Conservation (phyloP, 2,797 vertebrate species). For the Phataginus tetradactyla region DNA sequence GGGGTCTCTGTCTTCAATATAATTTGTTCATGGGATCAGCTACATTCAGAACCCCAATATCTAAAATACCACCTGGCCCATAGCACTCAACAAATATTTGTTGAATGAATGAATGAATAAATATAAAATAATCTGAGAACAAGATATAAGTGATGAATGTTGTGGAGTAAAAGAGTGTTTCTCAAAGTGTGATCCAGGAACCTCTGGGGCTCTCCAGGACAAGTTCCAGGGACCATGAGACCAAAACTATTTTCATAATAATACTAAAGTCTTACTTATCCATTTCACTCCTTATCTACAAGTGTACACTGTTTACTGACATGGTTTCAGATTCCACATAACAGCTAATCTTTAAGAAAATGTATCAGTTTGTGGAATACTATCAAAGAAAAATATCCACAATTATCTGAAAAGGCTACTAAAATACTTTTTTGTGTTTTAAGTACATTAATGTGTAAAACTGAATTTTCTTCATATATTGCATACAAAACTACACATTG, state of each 20-base stretch:
- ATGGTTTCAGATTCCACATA: neutral
- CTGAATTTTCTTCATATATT: neutral
- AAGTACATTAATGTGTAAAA: neutral
- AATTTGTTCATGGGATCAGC: neutral
- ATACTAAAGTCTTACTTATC: neutral
- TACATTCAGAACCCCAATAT: neutral
- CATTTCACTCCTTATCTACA: neutral
- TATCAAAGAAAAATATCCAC: neutral
- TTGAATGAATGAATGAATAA: neutral
- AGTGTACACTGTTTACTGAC: neutral
- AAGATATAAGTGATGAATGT: neutral
- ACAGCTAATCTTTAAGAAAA: neutral
- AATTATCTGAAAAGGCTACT: neutral
- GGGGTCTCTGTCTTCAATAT: neutral
- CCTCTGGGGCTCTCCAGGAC: neutral
- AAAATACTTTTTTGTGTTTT: slow-evolving; percentile 11
- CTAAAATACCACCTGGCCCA: neutral
- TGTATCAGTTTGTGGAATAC: neutral
- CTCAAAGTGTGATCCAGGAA: neutral
- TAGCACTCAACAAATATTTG: neutral
- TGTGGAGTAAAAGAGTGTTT: neutral
- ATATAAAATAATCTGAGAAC: neutral
- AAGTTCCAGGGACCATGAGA: neutral
- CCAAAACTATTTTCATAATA: neutral
- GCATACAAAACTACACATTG: neutral